A percentile compares a stretch with the other conserved stretches of the same genome.
Conservation (phyloP, 2,113 vertebrate genomes). For the Gorilla gorilla region DNA sequence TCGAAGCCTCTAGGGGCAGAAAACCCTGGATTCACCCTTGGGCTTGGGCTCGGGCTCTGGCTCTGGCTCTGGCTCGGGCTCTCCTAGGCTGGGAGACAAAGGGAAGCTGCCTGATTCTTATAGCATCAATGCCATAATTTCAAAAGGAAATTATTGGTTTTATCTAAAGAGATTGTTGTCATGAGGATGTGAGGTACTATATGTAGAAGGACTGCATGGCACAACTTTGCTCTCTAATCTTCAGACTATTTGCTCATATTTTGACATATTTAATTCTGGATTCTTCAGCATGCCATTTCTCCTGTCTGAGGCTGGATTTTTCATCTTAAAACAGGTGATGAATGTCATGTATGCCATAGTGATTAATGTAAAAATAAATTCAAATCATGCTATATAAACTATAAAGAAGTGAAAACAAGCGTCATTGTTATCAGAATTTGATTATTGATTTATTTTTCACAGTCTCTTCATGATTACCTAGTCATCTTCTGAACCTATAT, state of each 20-base stretch:
- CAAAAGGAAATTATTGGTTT: neutral
- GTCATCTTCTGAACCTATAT: neutral
- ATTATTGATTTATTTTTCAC: neutral
- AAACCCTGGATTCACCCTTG: neutral
- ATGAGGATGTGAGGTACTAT: neutral
- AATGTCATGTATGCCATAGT: neutral
- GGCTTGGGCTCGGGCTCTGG: too few species aligned
- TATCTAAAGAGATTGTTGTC: neutral
- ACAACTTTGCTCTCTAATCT: neutral
- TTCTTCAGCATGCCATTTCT: neutral
- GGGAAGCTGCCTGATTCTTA: neutral
- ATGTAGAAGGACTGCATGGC: neutral
- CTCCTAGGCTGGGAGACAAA: neutral
- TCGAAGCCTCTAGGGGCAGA: neutral
- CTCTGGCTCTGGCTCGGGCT: neutral
- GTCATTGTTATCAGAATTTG: neutral
- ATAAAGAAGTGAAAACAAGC: neutral
- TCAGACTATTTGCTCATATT: neutral
- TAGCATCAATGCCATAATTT: neutral
- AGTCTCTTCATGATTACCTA: neutral
- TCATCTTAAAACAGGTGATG: neutral
- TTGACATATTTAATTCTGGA: neutral
- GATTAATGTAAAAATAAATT: neutral
- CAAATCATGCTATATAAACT: neutral
- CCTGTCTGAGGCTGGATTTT: neutral